phyloP scores from a whole-genome alignment of 2,888 invertebrate genomes.

The Caradrina kadenii region DNA sequence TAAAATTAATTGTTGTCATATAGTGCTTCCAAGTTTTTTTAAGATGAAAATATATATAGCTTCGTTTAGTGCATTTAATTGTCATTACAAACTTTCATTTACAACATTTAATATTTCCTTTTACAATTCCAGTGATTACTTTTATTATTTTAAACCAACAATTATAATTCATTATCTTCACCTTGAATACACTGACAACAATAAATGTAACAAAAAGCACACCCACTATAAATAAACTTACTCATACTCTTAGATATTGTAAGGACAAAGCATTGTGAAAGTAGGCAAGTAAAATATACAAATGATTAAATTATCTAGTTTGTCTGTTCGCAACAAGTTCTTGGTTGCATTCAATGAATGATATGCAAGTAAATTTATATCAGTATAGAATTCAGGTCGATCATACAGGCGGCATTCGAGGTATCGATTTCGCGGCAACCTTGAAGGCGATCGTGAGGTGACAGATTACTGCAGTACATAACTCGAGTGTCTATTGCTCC shows the following conservation, averaged over 20 bases:
- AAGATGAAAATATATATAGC: conserved; percentile 51
- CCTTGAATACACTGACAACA: conserved; percentile 40
- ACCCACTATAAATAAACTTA: conserved; percentile 55
- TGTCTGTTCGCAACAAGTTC: conserved; percentile 53
- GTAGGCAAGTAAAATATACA: conserved; percentile 62
- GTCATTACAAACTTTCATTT: conserved; percentile 6
- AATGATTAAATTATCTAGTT: conserved; percentile 68
- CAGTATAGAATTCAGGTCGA: conserved; percentile 76
- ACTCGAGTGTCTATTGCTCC: conserved; percentile 64
- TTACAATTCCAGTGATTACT: neutral
- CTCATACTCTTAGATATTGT: conserved; percentile 52
- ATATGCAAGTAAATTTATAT: conserved; percentile 68
- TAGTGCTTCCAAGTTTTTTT: conserved; percentile 44
- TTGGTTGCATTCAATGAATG: conserved; percentile 67
- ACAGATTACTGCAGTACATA: conserved; percentile 73
- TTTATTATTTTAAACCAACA: neutral
- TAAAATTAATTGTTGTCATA: conserved; percentile 2
- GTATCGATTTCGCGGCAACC: conserved; percentile 83
- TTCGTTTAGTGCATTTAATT: conserved; percentile 9
- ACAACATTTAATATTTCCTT: neutral
- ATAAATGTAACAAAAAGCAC: conserved; percentile 41
- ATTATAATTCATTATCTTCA: conserved; percentile 6
- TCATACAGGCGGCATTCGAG: conserved; percentile 74
- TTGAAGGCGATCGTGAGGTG: conserved; percentile 80
- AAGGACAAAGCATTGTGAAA: conserved; percentile 74